phyloP scores from a whole-genome alignment of 2,888 invertebrate genomes.

The Zele albiditarsus region DNA sequence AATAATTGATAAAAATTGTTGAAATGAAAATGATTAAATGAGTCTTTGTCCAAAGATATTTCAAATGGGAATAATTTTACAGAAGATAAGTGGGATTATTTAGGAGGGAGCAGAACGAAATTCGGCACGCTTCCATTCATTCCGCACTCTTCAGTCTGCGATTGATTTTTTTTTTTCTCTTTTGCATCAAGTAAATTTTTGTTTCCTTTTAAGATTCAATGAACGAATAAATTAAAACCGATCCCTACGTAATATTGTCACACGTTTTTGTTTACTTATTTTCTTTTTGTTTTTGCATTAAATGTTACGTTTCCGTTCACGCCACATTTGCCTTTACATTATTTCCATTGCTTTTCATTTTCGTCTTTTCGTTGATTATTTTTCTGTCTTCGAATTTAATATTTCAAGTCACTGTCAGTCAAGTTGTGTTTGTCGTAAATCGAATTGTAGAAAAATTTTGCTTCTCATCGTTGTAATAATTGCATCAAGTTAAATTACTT shows the following conservation, averaged over 20 bases:
- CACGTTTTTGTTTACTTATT: slow-evolving; percentile 31
- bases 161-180: slow-evolving; percentile 24
- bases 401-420: slow-evolving; percentile 18
- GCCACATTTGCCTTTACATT: neutral
- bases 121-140: slow-evolving; percentile 58
- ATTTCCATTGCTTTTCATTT: slow-evolving; percentile 6
- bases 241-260: slow-evolving; percentile 40
- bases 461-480: slow-evolving; percentile 15
- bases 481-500: slow-evolving; percentile 49
- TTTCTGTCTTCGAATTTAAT: neutral
- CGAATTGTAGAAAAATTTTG: slow-evolving; percentile 21
- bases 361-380: slow-evolving; percentile 15
- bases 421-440: slow-evolving; percentile 26
- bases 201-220: too few relatives aligned
- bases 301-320: slow-evolving; percentile 3
- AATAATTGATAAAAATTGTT: neutral
- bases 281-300: slow-evolving; percentile 19
- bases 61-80: too few relatives aligned
- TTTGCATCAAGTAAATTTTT: neutral
- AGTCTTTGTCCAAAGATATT: neutral
- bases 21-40: neutral
- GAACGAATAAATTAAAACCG: slow-evolving; percentile 20
- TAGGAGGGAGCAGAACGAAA: slow-evolving; percentile 51
- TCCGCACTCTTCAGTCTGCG: slow-evolving; percentile 52
- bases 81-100: slow-evolving; percentile 5